Evolutionary conservation across 2,797 vertebrate species (phyloP).

Genomic region (Neoniphon sammara): DNA sequence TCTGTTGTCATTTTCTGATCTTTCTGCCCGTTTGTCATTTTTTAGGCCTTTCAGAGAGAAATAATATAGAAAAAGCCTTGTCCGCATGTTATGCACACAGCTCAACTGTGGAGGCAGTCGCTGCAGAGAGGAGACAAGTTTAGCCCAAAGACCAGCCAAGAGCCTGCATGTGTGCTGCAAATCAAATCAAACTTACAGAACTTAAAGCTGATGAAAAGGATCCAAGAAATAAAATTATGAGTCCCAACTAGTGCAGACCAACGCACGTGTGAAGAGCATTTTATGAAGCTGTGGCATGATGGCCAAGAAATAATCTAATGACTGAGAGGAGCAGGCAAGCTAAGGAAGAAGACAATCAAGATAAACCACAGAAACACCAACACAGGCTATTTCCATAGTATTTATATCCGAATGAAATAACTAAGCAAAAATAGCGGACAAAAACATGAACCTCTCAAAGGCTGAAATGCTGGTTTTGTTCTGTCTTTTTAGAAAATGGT

Average conservation of each 20-base stretch:
- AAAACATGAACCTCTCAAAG: conserved; percentile 41
- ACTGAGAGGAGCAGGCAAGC: not conserved
- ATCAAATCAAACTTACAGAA: conserved; percentile 10
- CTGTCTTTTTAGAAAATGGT: conserved; percentile 26
- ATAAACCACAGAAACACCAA: conserved; percentile 47
- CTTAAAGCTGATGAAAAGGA: conserved; percentile 38
- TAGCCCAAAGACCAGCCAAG: not conserved
- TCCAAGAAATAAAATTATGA: conserved; percentile 31
- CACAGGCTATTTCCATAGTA: not conserved
- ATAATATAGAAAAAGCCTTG: no score
- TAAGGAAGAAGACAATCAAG: conserved; percentile 25
- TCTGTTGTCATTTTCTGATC: no score
- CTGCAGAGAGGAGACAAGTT: not conserved
- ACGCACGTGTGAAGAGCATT: conserved; percentile 35
- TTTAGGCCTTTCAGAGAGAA: no score
- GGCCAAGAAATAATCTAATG: conserved; percentile 33
- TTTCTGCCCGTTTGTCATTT: no score
- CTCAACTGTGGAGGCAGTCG: not conserved
- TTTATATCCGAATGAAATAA: conserved; percentile 30
- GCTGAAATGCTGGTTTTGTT: conserved; percentile 35
- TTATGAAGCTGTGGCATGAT: conserved; percentile 7
- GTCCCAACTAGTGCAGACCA: not conserved
- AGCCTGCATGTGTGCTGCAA: conserved; percentile 9
- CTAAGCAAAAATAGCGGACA: conserved; percentile 29
- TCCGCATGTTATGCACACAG: not conserved